These are phyloP conservation scores for Anguilla marmorata DNA, from an alignment of 2,797 vertebrate genomes.

Conservation along the genomic window DNA sequence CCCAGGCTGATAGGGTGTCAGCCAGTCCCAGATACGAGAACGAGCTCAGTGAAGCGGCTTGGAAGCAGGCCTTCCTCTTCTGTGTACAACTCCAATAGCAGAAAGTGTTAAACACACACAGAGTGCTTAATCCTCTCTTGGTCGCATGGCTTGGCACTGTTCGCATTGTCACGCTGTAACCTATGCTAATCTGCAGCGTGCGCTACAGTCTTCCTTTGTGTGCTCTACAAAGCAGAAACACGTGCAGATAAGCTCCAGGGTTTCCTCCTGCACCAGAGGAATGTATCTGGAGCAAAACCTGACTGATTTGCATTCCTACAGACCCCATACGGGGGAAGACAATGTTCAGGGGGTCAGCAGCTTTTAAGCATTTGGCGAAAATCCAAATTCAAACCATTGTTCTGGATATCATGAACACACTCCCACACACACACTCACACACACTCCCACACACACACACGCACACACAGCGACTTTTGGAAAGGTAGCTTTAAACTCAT, in stretches of 20 bases:
- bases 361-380: neutral
- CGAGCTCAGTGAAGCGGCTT: neutral
- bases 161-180: neutral
- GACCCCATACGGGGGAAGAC: neutral
- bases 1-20: neutral
- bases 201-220: neutral
- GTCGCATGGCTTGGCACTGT: neutral
- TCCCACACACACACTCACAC: neutral
- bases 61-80: neutral
- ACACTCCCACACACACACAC: neutral
- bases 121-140: neutral
- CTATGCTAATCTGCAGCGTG: neutral
- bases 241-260: neutral
- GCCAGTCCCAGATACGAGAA: neutral
- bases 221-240: neutral
- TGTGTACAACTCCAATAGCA: neutral
- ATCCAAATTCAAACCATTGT: constrained; percentile 22
- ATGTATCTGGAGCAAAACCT: neutral
- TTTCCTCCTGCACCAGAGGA: neutral
- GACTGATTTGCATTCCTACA: neutral
- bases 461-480: neutral
- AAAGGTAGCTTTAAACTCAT: constrained; percentile 1
- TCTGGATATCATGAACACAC: neutral
- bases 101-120: neutral
- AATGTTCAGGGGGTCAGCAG: neutral